These are phyloP conservation scores for Benitochromis conjunctus DNA, from an alignment of 2,113 vertebrate genomes.

Conservation along the genomic window DNA sequence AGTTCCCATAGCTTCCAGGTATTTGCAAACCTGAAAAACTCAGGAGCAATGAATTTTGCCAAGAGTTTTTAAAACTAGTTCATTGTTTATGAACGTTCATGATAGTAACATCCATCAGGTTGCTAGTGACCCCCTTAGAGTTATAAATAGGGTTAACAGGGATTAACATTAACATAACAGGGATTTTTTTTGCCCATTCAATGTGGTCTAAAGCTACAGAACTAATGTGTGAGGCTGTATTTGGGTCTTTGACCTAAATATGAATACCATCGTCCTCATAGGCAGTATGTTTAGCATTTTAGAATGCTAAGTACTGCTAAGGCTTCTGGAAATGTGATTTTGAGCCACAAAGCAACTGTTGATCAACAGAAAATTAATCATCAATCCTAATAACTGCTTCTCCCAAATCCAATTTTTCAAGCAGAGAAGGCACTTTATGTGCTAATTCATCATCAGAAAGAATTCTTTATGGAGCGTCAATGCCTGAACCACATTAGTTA, in stretches of 20 bases:
- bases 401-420: not conserved
- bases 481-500: not conserved
- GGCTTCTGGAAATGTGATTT: not conserved
- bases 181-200: not conserved
- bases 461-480: not conserved
- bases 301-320: not conserved
- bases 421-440: not conserved
- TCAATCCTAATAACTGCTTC: not conserved
- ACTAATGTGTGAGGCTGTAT: not conserved
- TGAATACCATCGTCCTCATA: not conserved
- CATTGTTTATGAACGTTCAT: not conserved
- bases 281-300: not conserved
- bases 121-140: not conserved
- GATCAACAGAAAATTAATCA: not conserved
- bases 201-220: not conserved
- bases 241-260: not conserved
- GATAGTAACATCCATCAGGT: not conserved
- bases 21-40: not conserved
- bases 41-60: not conserved
- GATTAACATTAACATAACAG: not conserved
- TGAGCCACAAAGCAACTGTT: not conserved
- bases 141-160: not conserved
- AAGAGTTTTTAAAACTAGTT: not conserved
- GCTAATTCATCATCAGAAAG: not conserved
- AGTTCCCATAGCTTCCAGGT: not conserved